phyloP scores from a whole-genome alignment of 2,113 vertebrate genomes.

The Calidris pugnax region DNA sequence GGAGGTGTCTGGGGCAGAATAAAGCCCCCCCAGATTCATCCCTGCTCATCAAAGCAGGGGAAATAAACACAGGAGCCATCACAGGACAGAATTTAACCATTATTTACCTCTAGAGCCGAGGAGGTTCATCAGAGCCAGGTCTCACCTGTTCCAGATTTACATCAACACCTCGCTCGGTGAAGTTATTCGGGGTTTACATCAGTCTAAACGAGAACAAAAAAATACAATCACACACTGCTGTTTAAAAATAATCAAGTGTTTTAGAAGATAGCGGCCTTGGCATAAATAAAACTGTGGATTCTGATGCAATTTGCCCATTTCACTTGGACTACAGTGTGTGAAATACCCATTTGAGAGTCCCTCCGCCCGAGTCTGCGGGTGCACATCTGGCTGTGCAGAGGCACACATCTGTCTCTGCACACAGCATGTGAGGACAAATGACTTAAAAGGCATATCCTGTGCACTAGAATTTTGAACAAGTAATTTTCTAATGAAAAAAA shows the following conservation, averaged over 20 bases:
- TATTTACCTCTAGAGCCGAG: neutral
- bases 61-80: neutral
- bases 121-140: neutral
- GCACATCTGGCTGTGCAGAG: neutral
- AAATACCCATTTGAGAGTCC: neutral
- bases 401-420: neutral
- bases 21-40: neutral
- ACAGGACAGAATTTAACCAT: neutral
- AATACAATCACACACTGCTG: neutral
- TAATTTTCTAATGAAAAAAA: neutral
- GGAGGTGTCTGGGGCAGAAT: neutral
- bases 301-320: neutral
- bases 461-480: neutral
- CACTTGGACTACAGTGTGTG: rapidly evolving
- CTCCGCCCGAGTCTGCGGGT: neutral
- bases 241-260: neutral
- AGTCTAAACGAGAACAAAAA: neutral
- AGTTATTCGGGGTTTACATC: neutral
- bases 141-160: neutral
- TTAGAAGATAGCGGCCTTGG: neutral
- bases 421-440: neutral
- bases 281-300: neutral
- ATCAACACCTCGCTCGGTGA: neutral
- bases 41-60: neutral
- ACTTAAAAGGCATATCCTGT: neutral